phyloP scores from a whole-genome alignment of 2,113 vertebrate genomes.

The Cavia aperea region DNA sequence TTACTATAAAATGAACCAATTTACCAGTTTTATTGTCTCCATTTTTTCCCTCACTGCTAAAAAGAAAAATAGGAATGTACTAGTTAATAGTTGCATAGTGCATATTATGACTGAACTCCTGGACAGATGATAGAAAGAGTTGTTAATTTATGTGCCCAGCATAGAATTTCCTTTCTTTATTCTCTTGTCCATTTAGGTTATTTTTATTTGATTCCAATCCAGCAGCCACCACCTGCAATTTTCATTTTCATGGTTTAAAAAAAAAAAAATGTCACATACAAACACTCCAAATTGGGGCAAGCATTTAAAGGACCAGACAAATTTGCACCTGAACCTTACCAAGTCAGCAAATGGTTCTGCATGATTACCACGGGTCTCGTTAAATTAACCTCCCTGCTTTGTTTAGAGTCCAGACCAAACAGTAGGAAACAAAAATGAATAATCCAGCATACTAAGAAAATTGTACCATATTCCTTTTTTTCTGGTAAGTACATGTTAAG shows the following conservation, averaged over 20 bases:
- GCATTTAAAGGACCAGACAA: constrained; percentile 48
- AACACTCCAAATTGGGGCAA: constrained; percentile 29
- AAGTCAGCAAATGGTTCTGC: constrained; percentile 47
- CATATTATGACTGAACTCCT: background rate
- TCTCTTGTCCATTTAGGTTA: constrained; percentile 4
- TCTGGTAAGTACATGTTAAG: background rate
- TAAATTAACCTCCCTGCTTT: constrained; percentile 47
- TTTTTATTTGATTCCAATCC: constrained; percentile 46
- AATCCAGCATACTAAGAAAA: constrained; percentile 33
- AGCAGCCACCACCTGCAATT: background rate
- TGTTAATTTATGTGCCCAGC: background rate
- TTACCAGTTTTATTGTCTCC: constrained; percentile 12
- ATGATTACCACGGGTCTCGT: constrained; percentile 39
- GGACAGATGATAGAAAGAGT: background rate
- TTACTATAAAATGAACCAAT: constrained; percentile 48
- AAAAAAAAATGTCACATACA: background rate
- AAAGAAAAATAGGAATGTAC: constrained; percentile 39
- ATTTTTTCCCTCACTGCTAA: background rate
- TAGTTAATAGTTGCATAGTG: background rate
- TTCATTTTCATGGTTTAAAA: constrained; percentile 37
- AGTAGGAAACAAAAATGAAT: constrained; percentile 42
- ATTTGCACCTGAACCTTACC: constrained; percentile 50
- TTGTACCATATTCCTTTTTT: constrained; percentile 24
- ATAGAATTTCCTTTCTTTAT: background rate
- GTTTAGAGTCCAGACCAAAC: constrained; percentile 47